phyloP scores from a whole-genome alignment of 2,113 vertebrate genomes.

The Hydropotes inermis region DNA sequence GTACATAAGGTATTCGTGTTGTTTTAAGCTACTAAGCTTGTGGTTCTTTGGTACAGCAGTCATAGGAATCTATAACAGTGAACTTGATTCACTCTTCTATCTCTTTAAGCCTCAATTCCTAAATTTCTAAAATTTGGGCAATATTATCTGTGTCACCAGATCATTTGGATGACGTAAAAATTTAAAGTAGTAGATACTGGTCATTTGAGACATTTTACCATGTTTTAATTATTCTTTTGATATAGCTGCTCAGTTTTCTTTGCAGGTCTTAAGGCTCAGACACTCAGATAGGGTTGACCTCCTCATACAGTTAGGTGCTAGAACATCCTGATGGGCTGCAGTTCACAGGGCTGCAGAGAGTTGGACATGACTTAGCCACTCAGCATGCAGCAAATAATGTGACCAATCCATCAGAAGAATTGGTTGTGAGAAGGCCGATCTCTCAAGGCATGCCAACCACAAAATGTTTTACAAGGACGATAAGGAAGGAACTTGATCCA shows the following conservation, averaged over 20 bases:
- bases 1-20: background rate
- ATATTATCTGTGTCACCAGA: background rate
- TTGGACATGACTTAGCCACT: background rate
- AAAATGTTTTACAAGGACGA: background rate
- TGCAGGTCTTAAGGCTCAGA: background rate
- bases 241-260: background rate
- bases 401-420: no score
- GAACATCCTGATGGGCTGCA: background rate
- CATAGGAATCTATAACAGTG: background rate
- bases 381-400: background rate
- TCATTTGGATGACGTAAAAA: background rate
- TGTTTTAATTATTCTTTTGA: background rate
- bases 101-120: background rate
- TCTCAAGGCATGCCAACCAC: no score
- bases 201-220: background rate
- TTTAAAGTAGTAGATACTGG: background rate
- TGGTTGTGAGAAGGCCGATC: background rate
- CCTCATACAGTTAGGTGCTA: background rate
- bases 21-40: background rate
- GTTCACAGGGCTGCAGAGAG: background rate
- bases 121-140: background rate
- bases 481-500: background rate
- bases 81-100: background rate
- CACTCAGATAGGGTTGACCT: background rate
- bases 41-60: background rate